phyloP scores from a whole-genome alignment of 1,140 invertebrate species.

The Drosophila lacertosa region DNA sequence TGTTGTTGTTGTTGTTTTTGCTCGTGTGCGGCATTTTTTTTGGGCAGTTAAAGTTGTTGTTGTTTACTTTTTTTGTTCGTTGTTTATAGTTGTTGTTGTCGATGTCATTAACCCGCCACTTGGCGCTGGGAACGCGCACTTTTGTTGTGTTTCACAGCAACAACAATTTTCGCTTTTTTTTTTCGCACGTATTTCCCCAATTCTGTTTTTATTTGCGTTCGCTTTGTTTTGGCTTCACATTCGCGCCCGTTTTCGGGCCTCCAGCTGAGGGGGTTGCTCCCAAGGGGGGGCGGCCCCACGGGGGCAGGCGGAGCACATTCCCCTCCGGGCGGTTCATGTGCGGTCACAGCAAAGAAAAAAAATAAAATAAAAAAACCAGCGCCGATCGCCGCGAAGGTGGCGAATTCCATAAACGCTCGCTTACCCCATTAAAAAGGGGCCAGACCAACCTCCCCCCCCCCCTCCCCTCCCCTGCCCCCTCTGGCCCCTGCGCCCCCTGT shows the following conservation, averaged over 20 bases:
- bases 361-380: too few species aligned
- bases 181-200: conserved; percentile 56
- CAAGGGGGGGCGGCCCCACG: neutral
- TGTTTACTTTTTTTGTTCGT: conserved; percentile 31
- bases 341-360: too few species aligned
- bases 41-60: conserved; percentile 37
- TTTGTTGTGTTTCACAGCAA: conserved; percentile 48
- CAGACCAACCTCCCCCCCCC: neutral
- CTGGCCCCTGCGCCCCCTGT: neutral
- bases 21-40: conserved; percentile 32
- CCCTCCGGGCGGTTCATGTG: conserved; percentile 42
- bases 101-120: conserved; percentile 72
- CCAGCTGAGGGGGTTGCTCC: conserved; percentile 13
- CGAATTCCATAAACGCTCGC: conserved; percentile 44
- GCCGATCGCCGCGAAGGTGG: conserved; percentile 39
- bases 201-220: conserved; percentile 63
- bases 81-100: conserved; percentile 35
- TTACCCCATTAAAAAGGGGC: conserved; percentile 33
- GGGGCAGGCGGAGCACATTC: conserved; percentile 23
- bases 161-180: conserved; percentile 44
- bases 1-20: conserved; percentile 31
- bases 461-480: neutral
- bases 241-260: conserved; percentile 37
- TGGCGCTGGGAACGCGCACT: conserved; percentile 66
- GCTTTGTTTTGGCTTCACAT: conserved; percentile 72